Percentiles rank a stretch among this genome's conserved stretches.
Evolutionary conservation across 2,113 vertebrate species (phyloP).

Genomic region (Callorhinus ursinus): DNA sequence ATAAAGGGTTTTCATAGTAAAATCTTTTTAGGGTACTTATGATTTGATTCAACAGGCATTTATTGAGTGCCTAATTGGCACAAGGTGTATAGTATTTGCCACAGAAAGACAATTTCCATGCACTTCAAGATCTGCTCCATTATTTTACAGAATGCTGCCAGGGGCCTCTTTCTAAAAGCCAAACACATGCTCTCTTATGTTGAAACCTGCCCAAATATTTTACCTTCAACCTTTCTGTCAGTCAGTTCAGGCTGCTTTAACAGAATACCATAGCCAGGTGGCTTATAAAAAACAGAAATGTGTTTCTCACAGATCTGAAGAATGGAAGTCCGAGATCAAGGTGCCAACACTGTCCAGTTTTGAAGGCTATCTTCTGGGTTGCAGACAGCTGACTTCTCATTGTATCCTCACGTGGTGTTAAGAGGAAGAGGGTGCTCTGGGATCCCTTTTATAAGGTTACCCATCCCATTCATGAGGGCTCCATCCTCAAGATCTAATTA

Average conservation of each 20-base stretch:
- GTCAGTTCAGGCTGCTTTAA: neutral
- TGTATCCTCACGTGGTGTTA: neutral
- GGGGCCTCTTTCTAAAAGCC: neutral
- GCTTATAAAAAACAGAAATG: neutral
- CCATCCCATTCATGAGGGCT: neutral
- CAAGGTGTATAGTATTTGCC: neutral
- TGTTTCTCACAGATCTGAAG: neutral
- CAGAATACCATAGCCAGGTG: neutral
- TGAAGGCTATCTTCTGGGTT: neutral
- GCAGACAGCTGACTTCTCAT: neutral
- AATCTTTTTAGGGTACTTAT: neutral
- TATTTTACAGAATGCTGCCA: neutral
- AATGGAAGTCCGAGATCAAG: neutral
- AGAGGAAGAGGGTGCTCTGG: neutral
- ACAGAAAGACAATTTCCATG: neutral
- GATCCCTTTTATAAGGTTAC: neutral
- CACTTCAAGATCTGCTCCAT: neutral
- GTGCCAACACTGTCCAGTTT: accelerated
- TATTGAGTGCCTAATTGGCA: neutral
- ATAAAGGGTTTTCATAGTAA: neutral
- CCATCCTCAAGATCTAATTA: neutral
- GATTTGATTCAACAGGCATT: neutral
- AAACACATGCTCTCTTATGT: neutral
- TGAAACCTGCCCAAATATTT: neutral
- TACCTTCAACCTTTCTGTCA: neutral